These are phyloP conservation scores for Amphiura filiformis DNA, from an alignment of 35 echinoderm and acorn worm species.

Conservation along the genomic window DNA sequence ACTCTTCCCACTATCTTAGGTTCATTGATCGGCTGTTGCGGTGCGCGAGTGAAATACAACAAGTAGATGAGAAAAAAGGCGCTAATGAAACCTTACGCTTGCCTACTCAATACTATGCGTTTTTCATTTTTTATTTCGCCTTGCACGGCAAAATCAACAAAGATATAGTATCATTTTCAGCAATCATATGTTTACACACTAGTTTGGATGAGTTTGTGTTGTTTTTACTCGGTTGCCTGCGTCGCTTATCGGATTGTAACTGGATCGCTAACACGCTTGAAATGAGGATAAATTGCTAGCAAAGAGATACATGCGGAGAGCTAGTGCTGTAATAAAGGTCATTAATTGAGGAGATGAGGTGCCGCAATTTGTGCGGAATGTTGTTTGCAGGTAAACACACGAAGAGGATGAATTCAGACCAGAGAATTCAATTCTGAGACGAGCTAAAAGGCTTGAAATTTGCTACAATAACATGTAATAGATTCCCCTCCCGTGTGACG, in stretches of 20 bases:
- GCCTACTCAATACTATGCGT: not conserved
- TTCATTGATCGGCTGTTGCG: not conserved
- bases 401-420: not conserved
- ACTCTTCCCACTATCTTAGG: not conserved
- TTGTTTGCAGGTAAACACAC: not conserved
- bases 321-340: not conserved
- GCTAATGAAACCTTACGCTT: not conserved
- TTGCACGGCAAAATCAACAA: conserved; percentile 2
- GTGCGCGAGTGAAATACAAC: not conserved
- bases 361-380: not conserved
- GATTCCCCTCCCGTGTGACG: not conserved
- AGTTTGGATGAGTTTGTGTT: conserved; percentile 12
- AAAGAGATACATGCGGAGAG: not conserved
- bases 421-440: not conserved
- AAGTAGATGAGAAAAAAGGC: not conserved
- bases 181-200: conserved; percentile 6
- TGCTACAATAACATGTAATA: not conserved
- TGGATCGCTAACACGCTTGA: not conserved
- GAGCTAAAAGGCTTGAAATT: conserved; percentile 6
- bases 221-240: not conserved
- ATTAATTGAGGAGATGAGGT: not conserved
- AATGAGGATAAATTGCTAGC: not conserved
- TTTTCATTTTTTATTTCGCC: not conserved
- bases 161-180: conserved; percentile 3
- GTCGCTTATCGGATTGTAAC: not conserved